phyloP scores from a whole-genome alignment of 2,113 vertebrate species.

The Tautogolabrus adspersus region DNA sequence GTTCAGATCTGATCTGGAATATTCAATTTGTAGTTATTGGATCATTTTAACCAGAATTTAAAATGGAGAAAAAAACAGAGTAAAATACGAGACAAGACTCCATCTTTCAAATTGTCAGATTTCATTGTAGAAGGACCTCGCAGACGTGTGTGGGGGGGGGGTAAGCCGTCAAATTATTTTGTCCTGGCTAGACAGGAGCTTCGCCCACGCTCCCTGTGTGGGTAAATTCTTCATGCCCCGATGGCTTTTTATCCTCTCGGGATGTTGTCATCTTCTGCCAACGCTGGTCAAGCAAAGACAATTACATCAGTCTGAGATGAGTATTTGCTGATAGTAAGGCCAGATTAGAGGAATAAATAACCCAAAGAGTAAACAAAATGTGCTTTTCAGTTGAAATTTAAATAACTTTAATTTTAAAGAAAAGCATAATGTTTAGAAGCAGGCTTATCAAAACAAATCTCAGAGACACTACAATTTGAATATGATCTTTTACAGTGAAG shows the following conservation, averaged over 20 bases:
- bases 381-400: neutral
- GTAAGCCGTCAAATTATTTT: constrained; percentile 33
- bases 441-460: neutral
- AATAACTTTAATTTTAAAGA: neutral
- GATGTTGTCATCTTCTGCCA: constrained; percentile 88
- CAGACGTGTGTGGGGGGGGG: neutral
- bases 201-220: constrained; percentile 78
- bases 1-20: neutral
- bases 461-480: neutral
- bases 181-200: constrained; percentile 74
- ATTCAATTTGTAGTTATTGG: neutral
- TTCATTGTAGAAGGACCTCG: constrained; percentile 15
- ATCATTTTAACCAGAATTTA: neutral
- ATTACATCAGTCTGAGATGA: constrained; percentile 14
- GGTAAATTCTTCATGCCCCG: constrained; percentile 79
- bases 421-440: neutral
- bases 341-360: neutral
- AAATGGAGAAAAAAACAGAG: neutral
- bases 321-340: neutral
- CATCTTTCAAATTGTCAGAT: constrained; percentile 32
- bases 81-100: constrained; percentile 14
- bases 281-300: constrained; percentile 78
- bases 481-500: neutral
- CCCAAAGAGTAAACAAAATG: neutral
- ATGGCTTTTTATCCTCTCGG: constrained; percentile 66